Evolutionary conservation across 2,888 invertebrate species (phyloP), one percentile per base, ranked within the genome.

Genomic region (Hirudinaria manillensis): DNA sequence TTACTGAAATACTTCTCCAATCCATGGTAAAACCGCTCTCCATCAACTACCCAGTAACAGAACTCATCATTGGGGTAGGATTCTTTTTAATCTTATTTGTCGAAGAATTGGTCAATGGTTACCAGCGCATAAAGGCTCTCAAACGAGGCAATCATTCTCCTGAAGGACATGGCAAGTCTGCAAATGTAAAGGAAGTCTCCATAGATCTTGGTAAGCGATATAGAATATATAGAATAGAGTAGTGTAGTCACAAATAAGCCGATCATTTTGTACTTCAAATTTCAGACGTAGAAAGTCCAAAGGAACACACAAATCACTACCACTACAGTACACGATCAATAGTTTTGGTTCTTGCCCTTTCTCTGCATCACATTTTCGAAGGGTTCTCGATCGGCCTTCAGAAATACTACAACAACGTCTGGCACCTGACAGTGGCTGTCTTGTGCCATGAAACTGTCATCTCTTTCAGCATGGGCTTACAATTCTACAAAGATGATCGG

Each of bases 341-440:
- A 3, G 80, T 88, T n/a, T 82, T 88, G 4, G 81, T 88, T 1
- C 77, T 85, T 13, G 88, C 88, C 4, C 81, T 89, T 0, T 88
- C 88, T 0, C 79, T 89, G 1, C 89, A 89, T 80, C 87, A 88
- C 24, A 80, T 88, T 4, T 88, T 89, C 80, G 89, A 89, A 80
- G 89, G 89, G 2, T 80, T 89, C 45, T 87, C 88, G 6, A 81
- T 89, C 73, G 88, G 88, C 0, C 82, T 88, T n/a, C 86, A 87
- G 78, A 76, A 80, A 7, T 80, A 82, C 27, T 61, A 76, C 0
- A 21, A 66, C 6, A 76, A 78, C 27, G 80, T 82, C 3, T 80
- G 87, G 79, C 82, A 86, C 78, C 81, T 80, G 56, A 78, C 79
- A 13, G 36, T 87, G 16, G 88, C 88, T 1, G 85, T 89, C n/a